A percentile compares a stretch with the other conserved stretches of the same genome.
These are phyloP conservation scores for Datnioides undecimradiatus DNA, from an alignment of 2,113 vertebrate species.

Conservation along the genomic window DNA sequence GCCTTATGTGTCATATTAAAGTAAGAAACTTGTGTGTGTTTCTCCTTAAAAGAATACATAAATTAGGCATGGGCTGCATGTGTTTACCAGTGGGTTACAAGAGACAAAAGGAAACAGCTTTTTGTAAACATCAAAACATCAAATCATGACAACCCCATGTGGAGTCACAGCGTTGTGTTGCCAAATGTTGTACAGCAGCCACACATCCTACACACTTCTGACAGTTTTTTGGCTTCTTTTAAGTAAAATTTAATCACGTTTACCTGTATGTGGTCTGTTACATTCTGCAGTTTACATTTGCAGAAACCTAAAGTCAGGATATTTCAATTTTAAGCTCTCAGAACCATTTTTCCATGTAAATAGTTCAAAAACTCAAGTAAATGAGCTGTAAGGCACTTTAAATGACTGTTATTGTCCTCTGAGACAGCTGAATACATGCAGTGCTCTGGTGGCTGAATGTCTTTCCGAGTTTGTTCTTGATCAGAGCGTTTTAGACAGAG, in stretches of 20 bases:
- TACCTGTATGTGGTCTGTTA: background rate
- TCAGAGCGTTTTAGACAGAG: constrained; percentile 57
- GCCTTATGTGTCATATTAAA: background rate
- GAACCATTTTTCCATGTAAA: background rate
- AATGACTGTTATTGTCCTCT: constrained; percentile 27
- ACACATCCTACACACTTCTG: background rate
- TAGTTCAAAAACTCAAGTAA: background rate
- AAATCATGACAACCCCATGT: constrained; percentile 46
- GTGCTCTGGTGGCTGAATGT: constrained; percentile 16
- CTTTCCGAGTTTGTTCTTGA: constrained; percentile 34
- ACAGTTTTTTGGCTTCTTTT: background rate
- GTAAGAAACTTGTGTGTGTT: background rate
- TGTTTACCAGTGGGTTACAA: background rate
- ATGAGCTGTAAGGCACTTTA: background rate
- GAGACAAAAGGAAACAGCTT: constrained; percentile 13
- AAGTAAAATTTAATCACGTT: background rate
- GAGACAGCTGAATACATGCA: constrained; percentile 10
- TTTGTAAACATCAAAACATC: constrained; percentile 46
- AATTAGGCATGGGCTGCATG: background rate
- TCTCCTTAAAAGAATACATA: constrained; percentile 15
- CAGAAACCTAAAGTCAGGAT: background rate
- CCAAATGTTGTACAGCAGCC: constrained; percentile 1
- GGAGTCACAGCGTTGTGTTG: constrained; percentile 25
- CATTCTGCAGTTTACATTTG: background rate
- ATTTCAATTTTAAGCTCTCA: background rate